Base-by-base conservation (phyloP, 2,888 invertebrate species). In the Caenorhabditis sp. region DNA sequence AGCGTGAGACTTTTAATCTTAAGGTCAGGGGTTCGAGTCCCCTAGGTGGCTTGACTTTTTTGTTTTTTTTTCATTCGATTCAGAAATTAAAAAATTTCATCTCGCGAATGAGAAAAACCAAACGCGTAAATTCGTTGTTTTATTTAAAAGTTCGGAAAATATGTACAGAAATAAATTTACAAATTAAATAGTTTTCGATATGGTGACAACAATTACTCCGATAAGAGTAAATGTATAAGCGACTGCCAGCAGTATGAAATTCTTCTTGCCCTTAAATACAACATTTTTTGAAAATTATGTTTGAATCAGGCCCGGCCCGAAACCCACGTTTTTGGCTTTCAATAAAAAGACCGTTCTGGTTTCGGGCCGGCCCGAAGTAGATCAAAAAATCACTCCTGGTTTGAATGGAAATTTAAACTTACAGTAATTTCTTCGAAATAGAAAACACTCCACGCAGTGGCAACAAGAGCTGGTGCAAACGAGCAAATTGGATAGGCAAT, bases 401-500 rank as follows among this genome's bases (percentile, higher is more conserved):
- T n/a, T n/a, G n/a, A n/a, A n/a, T n/a, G n/a, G n/a, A n/a, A n/a
- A n/a, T n/a, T 10, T 17, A 43, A 14, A 43, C 43, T 50, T 69
- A 89, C 89, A 83, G 80, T 85, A 58, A 90, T 89, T 83, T 90
- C 90, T 73, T 85, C 86, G 81, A 89, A 90, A 64, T 88, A 83
- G 43, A 89, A 67, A 2, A 89, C 87, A 58, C 89, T 89, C 88
- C 89, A 89, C 17, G 88, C 59, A 1, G 89, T 87, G 19, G 88
- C 88, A 24, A 90, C 82, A 19, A 89, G 84, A 14, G 86, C 88
- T 1, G 90, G 90, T 12, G 88, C 77, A 77, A 89, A 88, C 12
- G 89, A 87, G 6, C 89, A 86, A 57, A 90, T 89, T n/a, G 90
- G 90, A 76, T 89, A 90, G 62, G 89, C 87, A 59, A 90, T 88